A percentile compares a stretch with the other conserved stretches of the same genome.
Conservation (phyloP, 2,113 vertebrate species). For the Tonatia bakeri region DNA sequence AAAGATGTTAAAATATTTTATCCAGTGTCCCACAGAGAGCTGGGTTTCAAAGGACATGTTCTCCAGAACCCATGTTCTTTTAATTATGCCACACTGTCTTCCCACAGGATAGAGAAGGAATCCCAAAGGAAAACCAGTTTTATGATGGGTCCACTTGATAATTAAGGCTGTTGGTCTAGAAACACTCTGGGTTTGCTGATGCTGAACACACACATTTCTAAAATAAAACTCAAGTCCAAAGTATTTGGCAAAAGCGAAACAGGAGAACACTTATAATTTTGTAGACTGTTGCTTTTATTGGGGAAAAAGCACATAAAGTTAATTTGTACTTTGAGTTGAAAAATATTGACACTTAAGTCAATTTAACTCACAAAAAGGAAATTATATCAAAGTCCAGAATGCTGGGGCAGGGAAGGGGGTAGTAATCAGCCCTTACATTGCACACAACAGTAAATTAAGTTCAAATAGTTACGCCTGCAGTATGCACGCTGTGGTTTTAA, state of each 20-base stretch:
- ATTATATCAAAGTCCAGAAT: constrained; percentile 50
- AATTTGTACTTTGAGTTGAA: constrained; percentile 52
- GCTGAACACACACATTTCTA: neutral
- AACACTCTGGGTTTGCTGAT: neutral
- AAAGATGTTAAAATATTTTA: neutral
- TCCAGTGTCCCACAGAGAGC: neutral
- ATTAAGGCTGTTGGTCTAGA: neutral
- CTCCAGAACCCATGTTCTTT: neutral
- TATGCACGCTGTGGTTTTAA: constrained; percentile 52
- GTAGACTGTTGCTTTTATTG: constrained; percentile 35
- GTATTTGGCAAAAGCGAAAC: neutral
- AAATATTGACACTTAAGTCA: constrained; percentile 65
- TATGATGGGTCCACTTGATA: neutral
- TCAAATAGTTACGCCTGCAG: constrained; percentile 21
- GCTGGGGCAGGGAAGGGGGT: neutral
- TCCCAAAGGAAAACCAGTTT: neutral
- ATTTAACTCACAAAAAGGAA: constrained; percentile 47
- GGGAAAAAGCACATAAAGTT: neutral
- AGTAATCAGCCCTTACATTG: constrained; percentile 29
- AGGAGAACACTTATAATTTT: constrained; percentile 4
- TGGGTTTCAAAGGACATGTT: neutral
- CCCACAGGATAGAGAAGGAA: neutral
- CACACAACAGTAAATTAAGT: constrained; percentile 47
- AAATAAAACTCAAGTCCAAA: neutral
- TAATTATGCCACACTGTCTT: neutral